Percentiles rank a stretch among this genome's conserved stretches.
Evolutionary conservation across 2,888 invertebrate genomes (phyloP).

Genomic region (Cecidostiba fungosa): DNA sequence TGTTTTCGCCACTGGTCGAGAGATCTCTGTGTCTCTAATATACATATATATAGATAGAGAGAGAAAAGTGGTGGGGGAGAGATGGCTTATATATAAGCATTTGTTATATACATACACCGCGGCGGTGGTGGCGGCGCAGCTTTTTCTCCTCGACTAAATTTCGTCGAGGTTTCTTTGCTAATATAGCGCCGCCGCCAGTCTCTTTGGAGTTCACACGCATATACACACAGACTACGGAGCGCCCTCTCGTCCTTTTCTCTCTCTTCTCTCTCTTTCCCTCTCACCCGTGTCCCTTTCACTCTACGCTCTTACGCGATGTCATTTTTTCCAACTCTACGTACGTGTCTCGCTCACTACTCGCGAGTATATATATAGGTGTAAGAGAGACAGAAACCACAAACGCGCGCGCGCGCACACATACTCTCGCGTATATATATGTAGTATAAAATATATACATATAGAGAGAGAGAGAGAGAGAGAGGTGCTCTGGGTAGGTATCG

Average conservation of each 20-base stretch:
- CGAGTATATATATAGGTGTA: conserved; percentile 22
- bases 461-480: neutral
- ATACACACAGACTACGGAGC: neutral
- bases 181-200: neutral
- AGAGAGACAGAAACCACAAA: neutral
- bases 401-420: neutral
- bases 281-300: conserved; percentile 53
- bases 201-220: neutral
- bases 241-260: conserved; percentile 13
- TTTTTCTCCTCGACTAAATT: conserved; percentile 16
- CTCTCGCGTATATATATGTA: neutral
- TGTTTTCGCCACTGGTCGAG: neutral
- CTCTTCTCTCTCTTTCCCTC: conserved; percentile 50
- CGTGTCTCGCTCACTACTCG: neutral
- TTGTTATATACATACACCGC: neutral
- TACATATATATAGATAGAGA: neutral
- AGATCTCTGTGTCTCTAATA: neutral
- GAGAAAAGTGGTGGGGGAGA: neutral
- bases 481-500: neutral
- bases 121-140: neutral
- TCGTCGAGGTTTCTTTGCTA: conserved; percentile 5
- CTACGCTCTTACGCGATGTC: conserved; percentile 45
- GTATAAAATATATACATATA: neutral
- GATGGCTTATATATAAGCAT: neutral
- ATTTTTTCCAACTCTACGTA: conserved; percentile 45